A percentile compares a stretch with the other conserved stretches of the same genome.
phyloP scores from a whole-genome alignment of 2,113 vertebrate species.

The Cathartes aura region DNA sequence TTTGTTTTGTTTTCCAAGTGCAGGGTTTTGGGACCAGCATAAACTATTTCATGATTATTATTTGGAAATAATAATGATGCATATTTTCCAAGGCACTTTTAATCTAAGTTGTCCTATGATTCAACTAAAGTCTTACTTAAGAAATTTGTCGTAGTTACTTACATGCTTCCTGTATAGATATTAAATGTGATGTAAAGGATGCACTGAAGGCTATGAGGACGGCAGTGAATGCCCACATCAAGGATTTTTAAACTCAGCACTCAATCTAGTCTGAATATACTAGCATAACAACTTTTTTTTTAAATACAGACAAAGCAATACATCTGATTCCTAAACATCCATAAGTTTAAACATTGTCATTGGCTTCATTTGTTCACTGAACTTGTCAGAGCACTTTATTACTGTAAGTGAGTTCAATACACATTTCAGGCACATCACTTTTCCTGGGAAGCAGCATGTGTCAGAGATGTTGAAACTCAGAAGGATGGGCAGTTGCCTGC shows the following conservation, averaged over 20 bases:
- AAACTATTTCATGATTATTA: not conserved
- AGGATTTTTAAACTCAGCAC: not conserved
- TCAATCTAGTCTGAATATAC: not conserved
- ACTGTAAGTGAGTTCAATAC: not conserved
- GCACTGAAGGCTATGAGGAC: not conserved
- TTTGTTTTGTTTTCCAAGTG: not conserved
- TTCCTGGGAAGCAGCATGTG: not conserved
- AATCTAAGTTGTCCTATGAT: not conserved
- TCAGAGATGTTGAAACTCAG: not conserved
- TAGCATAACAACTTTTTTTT: not conserved
- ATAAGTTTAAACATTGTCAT: not conserved
- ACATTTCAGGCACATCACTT: not conserved
- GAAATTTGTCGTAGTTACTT: not conserved
- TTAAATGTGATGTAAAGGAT: not conserved
- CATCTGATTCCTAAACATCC: not conserved
- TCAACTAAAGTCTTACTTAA: not conserved
- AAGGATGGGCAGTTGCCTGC: not conserved
- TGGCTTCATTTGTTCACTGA: not conserved
- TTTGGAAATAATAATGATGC: not conserved
- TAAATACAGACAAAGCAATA: not conserved
- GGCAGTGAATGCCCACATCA: not conserved
- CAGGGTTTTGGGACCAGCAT: not conserved
- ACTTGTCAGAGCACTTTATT: not conserved
- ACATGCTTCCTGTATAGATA: not conserved
- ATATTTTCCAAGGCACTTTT: not conserved